Conservation (phyloP, 1,140 invertebrate species). For the Trichonephila clavipes region DNA sequence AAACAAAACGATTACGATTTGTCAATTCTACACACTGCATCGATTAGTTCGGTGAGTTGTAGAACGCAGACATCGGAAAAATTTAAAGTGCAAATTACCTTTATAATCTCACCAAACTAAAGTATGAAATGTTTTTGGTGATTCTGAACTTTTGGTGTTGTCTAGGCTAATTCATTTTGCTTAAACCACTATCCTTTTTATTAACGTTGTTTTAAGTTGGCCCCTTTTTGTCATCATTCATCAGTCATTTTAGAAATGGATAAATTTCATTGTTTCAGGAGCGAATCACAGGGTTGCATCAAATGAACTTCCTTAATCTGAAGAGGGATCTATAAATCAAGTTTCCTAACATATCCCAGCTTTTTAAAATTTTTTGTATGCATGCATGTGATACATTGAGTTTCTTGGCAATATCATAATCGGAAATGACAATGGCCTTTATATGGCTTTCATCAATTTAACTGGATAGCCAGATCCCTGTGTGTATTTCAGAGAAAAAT, state of each 20-base stretch:
- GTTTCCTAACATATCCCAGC: not conserved
- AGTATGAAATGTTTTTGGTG: not conserved
- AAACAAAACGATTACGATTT: not conserved
- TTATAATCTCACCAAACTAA: not conserved
- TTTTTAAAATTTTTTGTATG: not conserved
- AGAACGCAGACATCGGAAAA: not conserved
- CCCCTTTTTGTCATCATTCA: not conserved
- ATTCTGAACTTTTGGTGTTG: not conserved
- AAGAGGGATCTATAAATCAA: not conserved
- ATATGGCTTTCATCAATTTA: not conserved
- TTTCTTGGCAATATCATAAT: not conserved
- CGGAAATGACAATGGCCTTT: not conserved
- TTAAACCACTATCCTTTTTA: not conserved
- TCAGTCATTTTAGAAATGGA: not conserved
- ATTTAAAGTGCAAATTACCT: not conserved
- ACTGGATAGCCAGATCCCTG: not conserved
- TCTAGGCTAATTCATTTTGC: not conserved
- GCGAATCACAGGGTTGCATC: not conserved
- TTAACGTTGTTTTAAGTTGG: not conserved
- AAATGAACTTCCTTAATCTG: not conserved
- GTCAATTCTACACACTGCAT: not conserved
- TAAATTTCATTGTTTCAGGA: not conserved
- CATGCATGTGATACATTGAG: not conserved
- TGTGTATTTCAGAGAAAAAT: not conserved
- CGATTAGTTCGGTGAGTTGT: not conserved